Conservation (phyloP, 2,797 vertebrate genomes). For the Hemitrygon akajei region DNA sequence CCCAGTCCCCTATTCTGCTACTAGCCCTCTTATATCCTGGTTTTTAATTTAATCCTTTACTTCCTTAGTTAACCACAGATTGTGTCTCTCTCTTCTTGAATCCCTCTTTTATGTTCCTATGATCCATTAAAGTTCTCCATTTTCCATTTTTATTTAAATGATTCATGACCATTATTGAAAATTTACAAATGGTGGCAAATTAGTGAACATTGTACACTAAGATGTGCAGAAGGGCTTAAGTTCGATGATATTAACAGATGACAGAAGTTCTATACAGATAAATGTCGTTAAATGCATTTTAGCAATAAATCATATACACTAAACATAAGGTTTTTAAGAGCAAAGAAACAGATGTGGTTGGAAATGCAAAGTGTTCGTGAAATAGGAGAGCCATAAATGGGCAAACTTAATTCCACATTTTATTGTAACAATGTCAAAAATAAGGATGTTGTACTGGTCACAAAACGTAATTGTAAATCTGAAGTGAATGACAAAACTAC, state of each 20-base stretch:
- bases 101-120: background rate
- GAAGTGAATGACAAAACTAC: background rate
- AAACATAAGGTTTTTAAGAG: background rate
- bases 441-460: background rate
- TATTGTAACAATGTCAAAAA: background rate
- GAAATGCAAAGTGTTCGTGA: background rate
- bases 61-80: too few species aligned
- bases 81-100: too few species aligned
- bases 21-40: too few species aligned
- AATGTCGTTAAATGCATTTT: background rate
- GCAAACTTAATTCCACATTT: background rate
- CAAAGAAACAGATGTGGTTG: background rate
- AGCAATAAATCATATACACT: background rate
- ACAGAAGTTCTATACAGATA: background rate
- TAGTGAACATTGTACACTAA: background rate
- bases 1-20: too few species aligned
- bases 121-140: background rate
- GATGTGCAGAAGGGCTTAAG: background rate
- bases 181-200: background rate
- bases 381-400: background rate
- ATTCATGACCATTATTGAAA: background rate
- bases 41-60: too few species aligned
- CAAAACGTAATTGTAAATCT: too few species aligned
- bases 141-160: background rate
- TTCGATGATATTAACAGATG: background rate